Percentiles rank a stretch among this genome's conserved stretches.
These are phyloP conservation scores for Ptilorrhoa leucosticta DNA, from an alignment of 2,113 vertebrate genomes.

Conservation along the genomic window DNA sequence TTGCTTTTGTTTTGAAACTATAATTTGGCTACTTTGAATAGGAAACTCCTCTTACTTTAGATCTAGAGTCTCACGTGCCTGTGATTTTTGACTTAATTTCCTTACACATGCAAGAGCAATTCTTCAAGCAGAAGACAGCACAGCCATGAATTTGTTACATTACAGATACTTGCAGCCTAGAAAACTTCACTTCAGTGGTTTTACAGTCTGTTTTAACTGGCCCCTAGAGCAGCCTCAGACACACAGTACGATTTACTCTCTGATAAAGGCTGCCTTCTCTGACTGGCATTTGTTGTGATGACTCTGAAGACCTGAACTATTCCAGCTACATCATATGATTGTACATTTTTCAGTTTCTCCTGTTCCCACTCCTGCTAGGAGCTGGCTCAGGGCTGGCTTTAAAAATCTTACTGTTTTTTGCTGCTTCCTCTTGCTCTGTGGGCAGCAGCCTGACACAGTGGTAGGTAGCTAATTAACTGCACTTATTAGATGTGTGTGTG, in stretches of 20 bases:
- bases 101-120: neutral
- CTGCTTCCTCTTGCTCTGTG: neutral
- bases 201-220: neutral
- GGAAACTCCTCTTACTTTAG: neutral
- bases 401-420: neutral
- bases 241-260: neutral
- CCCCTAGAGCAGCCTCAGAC: neutral
- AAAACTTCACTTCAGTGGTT: neutral
- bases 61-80: neutral
- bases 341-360: neutral
- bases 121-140: neutral
- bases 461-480: neutral
- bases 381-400: neutral
- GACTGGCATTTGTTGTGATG: neutral
- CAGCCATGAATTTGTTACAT: neutral
- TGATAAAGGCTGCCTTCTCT: neutral
- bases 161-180: neutral
- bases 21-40: neutral
- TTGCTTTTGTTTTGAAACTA: neutral
- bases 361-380: neutral
- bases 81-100: neutral
- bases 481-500: neutral
- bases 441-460: neutral
- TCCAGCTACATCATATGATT: neutral
- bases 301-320: neutral